phyloP scores from a whole-genome alignment of 2,888 invertebrate genomes.

The Erebia epiphron region DNA sequence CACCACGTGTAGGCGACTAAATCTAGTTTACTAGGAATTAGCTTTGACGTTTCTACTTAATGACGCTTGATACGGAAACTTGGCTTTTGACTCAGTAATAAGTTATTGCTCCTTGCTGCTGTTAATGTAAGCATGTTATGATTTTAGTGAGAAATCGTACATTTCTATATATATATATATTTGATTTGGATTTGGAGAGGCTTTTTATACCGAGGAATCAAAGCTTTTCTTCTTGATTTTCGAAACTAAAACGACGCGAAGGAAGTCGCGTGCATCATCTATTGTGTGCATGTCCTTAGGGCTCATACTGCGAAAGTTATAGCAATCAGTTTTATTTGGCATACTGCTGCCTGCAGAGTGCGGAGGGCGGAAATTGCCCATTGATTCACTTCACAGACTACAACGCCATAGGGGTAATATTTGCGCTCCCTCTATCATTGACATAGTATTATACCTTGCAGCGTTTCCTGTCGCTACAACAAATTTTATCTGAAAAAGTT shows the following conservation, averaged over 20 bases:
- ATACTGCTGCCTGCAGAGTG: not conserved
- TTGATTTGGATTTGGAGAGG: no score
- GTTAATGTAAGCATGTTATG: no score
- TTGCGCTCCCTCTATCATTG: not conserved
- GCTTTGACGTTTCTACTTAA: not conserved
- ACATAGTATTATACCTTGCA: not conserved
- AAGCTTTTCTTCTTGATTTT: no score
- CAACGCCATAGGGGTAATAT: not conserved
- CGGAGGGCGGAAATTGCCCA: conserved; percentile 13
- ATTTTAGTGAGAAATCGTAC: no score
- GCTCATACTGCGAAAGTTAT: not conserved
- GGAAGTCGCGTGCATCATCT: no score
- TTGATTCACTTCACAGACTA: conserved; percentile 1
- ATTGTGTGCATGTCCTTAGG: not conserved
- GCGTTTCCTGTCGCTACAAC: not conserved
- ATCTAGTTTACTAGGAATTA: conserved; percentile 12
- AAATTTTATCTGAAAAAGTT: no score
- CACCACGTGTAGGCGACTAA: conserved; percentile 9
- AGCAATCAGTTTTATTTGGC: conserved; percentile 13
- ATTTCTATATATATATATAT: no score
- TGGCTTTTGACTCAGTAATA: no score
- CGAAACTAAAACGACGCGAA: no score
- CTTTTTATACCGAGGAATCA: no score
- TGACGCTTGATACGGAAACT: no score
- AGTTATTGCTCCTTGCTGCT: no score